Percentiles rank a stretch among this genome's conserved stretches.
Evolutionary conservation across 2,113 vertebrate species (phyloP).

Genomic region (Bos javanicus): DNA sequence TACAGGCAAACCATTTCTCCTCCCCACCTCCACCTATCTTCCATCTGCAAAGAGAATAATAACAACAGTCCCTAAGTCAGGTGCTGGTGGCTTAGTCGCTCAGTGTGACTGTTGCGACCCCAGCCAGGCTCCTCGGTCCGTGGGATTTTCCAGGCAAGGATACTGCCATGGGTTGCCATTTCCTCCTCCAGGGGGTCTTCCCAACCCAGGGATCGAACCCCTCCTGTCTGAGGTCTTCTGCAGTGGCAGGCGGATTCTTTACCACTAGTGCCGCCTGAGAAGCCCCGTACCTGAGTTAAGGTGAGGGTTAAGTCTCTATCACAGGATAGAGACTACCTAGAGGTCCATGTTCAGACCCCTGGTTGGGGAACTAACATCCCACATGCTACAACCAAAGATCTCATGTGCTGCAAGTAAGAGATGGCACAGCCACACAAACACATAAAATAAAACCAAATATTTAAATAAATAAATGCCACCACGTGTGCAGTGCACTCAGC

Average conservation of each 20-base stretch:
- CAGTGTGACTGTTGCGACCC: neutral
- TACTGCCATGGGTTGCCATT: neutral
- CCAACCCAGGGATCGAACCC: neutral
- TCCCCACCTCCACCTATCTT: no score
- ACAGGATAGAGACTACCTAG: neutral
- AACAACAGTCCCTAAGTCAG: neutral
- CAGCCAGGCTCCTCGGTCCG: neutral
- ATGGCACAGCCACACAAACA: neutral
- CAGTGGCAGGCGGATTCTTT: neutral
- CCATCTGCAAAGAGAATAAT: neutral
- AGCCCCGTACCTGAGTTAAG: neutral
- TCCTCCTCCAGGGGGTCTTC: neutral
- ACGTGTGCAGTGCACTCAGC: accelerated
- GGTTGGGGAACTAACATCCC: neutral
- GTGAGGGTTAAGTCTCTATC: neutral
- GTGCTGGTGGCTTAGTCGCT: neutral
- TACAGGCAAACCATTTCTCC: neutral
- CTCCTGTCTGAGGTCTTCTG: neutral
- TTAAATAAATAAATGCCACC: neutral
- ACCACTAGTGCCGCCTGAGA: neutral
- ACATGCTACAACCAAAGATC: neutral
- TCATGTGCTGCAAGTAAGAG: neutral
- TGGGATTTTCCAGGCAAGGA: neutral
- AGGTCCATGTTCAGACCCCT: neutral
- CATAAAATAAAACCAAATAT: neutral